Evolutionary conservation across 2,113 vertebrate species (phyloP).

Genomic region (Mugil cephalus): DNA sequence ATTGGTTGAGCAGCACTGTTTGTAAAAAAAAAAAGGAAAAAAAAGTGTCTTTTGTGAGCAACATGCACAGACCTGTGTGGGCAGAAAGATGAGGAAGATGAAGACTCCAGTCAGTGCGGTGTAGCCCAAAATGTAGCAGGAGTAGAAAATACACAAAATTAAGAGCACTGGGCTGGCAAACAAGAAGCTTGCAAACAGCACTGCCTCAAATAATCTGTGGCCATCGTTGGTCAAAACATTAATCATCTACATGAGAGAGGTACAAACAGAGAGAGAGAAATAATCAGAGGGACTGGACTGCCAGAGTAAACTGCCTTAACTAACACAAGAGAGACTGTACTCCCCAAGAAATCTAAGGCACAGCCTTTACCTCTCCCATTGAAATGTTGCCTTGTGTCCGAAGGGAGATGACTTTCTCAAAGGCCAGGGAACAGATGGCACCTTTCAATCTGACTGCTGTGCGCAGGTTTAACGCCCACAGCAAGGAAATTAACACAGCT

Average conservation of each 20-base stretch:
- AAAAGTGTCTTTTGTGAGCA: background rate
- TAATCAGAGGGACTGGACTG: background rate
- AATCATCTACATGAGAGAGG: slow-evolving; percentile 79
- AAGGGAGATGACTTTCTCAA: slow-evolving; percentile 84
- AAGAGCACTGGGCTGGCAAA: slow-evolving; percentile 79
- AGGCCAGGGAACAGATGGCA: slow-evolving; percentile 81
- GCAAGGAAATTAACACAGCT: slow-evolving; percentile 75
- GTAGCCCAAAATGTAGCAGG: slow-evolving; percentile 83
- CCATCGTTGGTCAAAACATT: slow-evolving; percentile 86
- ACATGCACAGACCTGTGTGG: slow-evolving; percentile 80
- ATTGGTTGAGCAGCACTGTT: too few species aligned
- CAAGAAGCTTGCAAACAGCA: slow-evolving; percentile 79
- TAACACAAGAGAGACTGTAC: background rate
- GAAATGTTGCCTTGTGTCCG: slow-evolving; percentile 77
- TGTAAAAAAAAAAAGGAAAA: background rate
- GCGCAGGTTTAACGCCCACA: slow-evolving; percentile 87
- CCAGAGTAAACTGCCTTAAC: background rate
- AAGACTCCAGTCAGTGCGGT: slow-evolving; percentile 83
- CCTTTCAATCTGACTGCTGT: slow-evolving; percentile 85
- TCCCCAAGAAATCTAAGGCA: background rate
- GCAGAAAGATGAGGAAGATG: slow-evolving; percentile 80
- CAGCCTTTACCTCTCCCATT: slow-evolving; percentile 83
- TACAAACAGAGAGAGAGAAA: background rate
- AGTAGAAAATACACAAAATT: slow-evolving; percentile 72
- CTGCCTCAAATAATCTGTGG: slow-evolving; percentile 85